Base-by-base conservation (phyloP, 2,888 invertebrate genomes). In the Acrobasis suavella region DNA sequence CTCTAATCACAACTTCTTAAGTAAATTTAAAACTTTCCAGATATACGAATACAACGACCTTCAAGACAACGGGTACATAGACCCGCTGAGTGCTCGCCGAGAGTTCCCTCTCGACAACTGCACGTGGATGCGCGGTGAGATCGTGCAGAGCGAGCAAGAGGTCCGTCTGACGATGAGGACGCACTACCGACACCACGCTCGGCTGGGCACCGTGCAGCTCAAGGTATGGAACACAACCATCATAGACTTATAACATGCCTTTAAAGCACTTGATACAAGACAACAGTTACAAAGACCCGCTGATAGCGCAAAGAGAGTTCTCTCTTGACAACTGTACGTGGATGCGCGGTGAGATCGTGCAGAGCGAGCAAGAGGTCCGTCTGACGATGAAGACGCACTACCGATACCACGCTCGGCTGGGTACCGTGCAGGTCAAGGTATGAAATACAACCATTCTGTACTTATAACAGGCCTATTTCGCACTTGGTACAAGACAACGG, bases 1-100 rank as follows among this genome's bases (percentile, higher is more conserved):
- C n/a, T n/a, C n/a, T n/a, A n/a, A n/a, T n/a, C n/a, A n/a, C n/a
- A n/a, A n/a, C n/a, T n/a, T n/a, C n/a, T n/a, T n/a, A n/a, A n/a
- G n/a, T n/a, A 32, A 6, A 32, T 32, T 32, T 32, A 32, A 32
- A 32, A 2, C 7, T 6, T 37, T 81, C 5, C 78, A 95, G 95
- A 72, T 95, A 49, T 90, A 91, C 72, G 94, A 95, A 72, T 95
- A 94, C 76, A 87, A 95, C 63, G 95, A 95, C 73, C 62, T 89
- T 1, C 82, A 91, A 32, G 93, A 95, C 75, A 86, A 83, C 0
- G 94, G 90, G 0, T 71, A 78, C 62, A 77, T 86, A 6, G 77
- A 80, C 51, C 79, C 82, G 61, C 70, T 71, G 9, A 75, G 75
- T 17, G 82, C 87, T 2, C 81, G 88, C 17, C 82, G 77, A n/a